These are phyloP conservation scores for Drosophila phalerata DNA, from an alignment of 2,888 invertebrate species.

Conservation along the genomic window DNA sequence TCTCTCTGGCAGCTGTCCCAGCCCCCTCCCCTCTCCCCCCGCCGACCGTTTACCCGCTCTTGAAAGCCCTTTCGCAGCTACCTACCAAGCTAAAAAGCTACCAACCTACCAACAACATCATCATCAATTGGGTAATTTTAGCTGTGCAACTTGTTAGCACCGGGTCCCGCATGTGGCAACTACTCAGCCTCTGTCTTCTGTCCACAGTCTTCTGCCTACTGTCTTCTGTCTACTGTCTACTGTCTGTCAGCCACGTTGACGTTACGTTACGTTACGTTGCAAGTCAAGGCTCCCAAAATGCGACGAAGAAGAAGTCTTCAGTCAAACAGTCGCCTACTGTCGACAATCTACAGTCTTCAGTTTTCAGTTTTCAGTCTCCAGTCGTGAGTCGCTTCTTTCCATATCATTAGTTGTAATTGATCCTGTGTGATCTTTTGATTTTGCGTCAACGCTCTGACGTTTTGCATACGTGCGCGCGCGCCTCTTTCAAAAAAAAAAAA, in stretches of 20 bases:
- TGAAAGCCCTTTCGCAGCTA: neutral
- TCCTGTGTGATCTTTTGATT: constrained; percentile 82
- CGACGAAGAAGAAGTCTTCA: constrained; percentile 23
- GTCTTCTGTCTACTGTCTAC: too few species aligned
- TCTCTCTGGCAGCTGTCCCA: constrained; percentile 32
- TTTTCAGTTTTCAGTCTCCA: constrained; percentile 8
- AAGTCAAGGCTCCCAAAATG: constrained; percentile 60
- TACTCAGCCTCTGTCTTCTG: constrained; percentile 7
- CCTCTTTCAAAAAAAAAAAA: constrained; percentile 6
- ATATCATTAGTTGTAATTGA: constrained; percentile 83
- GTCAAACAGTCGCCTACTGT: constrained; percentile 12
- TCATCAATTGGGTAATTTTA: constrained; percentile 79
- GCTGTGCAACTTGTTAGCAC: constrained; percentile 77
- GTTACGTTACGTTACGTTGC: constrained; percentile 65
- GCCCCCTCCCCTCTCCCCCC: neutral
- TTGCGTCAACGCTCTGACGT: constrained; percentile 79
- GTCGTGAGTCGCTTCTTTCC: constrained; percentile 50
- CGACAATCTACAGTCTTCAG: constrained; percentile 17
- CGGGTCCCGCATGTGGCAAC: constrained; percentile 67
- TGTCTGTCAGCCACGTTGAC: constrained; percentile 65
- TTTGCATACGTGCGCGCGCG: constrained; percentile 56
- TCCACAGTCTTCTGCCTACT: constrained; percentile 64
- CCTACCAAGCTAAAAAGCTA: neutral
- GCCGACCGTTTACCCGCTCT: too few species aligned
- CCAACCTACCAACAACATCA: constrained; percentile 37